A percentile compares a stretch with the other conserved stretches of the same genome.
Evolutionary conservation across 2,888 invertebrate genomes (phyloP).

Genomic region (Fabriciana adippe): DNA sequence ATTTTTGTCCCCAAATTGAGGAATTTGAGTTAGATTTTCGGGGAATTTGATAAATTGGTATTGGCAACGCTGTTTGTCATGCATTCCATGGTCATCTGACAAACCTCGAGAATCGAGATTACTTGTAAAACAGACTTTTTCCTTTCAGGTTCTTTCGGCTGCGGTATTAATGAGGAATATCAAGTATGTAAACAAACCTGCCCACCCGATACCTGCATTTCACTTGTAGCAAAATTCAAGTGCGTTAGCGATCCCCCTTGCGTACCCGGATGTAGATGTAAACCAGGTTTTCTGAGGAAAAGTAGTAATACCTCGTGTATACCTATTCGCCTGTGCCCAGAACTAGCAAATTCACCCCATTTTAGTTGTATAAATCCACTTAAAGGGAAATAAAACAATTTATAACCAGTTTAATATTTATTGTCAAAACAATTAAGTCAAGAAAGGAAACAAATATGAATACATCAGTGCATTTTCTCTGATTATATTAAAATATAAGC

Average conservation of each 20-base stretch:
- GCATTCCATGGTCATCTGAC: too few species aligned
- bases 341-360: conserved; percentile 36
- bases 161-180: conserved; percentile 43
- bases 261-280: conserved; percentile 47
- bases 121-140: too few species aligned
- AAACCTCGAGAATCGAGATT: too few species aligned
- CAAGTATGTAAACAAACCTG: conserved; percentile 43
- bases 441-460: conserved; percentile 6
- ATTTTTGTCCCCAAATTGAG: too few species aligned
- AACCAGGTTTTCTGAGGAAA: conserved; percentile 45
- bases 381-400: neutral
- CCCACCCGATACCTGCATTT: conserved; percentile 47
- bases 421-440: conserved; percentile 9
- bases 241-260: conserved; percentile 41
- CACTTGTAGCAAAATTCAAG: conserved; percentile 39
- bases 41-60: too few species aligned
- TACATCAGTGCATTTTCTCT: conserved; percentile 65
- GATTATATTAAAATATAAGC: conserved; percentile 72
- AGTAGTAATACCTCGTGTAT: conserved; percentile 43
- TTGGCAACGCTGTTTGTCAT: too few species aligned
- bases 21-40: too few species aligned
- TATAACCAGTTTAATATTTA: neutral
- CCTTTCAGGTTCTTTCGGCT: neutral
- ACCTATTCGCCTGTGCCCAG: conserved; percentile 45
- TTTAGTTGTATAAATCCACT: conserved; percentile 2